phyloP scores from a whole-genome alignment of 2,888 invertebrate species.

The Ptychoptera albimana region DNA sequence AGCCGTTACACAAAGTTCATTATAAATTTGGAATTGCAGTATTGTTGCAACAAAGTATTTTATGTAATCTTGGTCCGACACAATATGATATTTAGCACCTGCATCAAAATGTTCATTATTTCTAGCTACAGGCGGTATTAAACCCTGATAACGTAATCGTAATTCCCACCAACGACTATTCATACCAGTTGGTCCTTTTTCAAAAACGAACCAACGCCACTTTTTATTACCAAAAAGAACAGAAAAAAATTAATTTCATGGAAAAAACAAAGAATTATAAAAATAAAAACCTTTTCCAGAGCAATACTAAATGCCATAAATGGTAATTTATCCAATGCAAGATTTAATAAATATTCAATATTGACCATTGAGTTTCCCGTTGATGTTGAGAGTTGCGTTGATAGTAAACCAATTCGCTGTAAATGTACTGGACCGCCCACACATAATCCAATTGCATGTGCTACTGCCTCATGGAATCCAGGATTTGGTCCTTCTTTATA shows the following conservation, averaged over 20 bases:
- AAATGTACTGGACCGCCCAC: conserved; percentile 63
- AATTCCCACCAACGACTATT: conserved; percentile 64
- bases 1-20: conserved; percentile 56
- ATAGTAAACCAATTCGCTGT: conserved; percentile 50
- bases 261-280: background rate
- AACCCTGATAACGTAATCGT: conserved; percentile 53
- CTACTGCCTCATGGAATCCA: conserved; percentile 68
- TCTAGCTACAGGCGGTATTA: conserved; percentile 52
- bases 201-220: conserved; percentile 69
- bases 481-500: conserved; percentile 73
- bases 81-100: conserved; percentile 67
- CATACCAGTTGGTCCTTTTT: conserved; percentile 54
- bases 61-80: conserved; percentile 52
- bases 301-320: conserved; percentile 67
- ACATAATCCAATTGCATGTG: conserved; percentile 63
- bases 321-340: conserved; percentile 63
- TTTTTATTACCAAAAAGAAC: conserved; percentile 23
- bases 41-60: conserved; percentile 72
- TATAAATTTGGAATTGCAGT: conserved; percentile 73
- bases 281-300: conserved; percentile 47
- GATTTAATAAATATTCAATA: conserved; percentile 42
- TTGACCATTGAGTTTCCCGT: conserved; percentile 16
- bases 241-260: background rate
- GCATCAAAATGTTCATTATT: conserved; percentile 67
- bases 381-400: conserved; percentile 35